A percentile compares a stretch with the other conserved stretches of the same genome.
phyloP scores from a whole-genome alignment of 2,113 vertebrate genomes.

The Lasiurus borealis region DNA sequence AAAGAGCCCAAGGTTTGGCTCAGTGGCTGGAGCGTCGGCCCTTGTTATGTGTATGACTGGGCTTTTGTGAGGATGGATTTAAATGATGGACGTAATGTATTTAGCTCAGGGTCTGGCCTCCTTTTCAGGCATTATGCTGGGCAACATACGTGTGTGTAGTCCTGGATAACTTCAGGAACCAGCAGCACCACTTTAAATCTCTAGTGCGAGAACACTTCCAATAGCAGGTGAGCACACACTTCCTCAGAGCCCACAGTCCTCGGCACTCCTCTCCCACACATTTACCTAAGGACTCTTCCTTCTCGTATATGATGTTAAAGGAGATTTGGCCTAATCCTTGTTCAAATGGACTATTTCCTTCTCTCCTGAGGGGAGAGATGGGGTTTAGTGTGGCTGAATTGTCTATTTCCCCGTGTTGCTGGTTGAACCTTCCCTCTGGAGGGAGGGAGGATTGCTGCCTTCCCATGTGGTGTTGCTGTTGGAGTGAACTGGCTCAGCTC shows the following conservation, averaged over 20 bases:
- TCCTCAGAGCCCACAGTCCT: too few species aligned
- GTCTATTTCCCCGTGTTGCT: neutral
- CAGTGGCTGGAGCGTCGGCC: too few species aligned
- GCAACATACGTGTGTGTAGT: neutral
- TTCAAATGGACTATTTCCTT: constrained; percentile 11
- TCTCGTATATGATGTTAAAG: neutral
- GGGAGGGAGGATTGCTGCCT: rapidly evolving
- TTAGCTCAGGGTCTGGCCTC: neutral
- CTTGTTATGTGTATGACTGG: neutral
- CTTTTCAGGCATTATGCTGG: neutral
- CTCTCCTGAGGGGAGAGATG: neutral
- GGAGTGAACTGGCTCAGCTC: constrained; percentile 8
- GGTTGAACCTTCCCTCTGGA: neutral
- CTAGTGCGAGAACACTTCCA: neutral
- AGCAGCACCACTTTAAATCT: neutral
- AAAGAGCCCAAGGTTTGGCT: too few species aligned
- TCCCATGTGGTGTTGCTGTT: neutral
- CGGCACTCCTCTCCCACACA: neutral
- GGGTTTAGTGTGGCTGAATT: neutral
- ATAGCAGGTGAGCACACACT: neutral
- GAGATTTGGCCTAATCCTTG: neutral
- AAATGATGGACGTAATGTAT: neutral
- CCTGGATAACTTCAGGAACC: rapidly evolving
- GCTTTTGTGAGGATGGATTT: neutral
- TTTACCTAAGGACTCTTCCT: neutral